Percentiles rank a stretch among this genome's conserved stretches.
Conservation (phyloP, 2,113 vertebrate species). For the Carassius auratus region DNA sequence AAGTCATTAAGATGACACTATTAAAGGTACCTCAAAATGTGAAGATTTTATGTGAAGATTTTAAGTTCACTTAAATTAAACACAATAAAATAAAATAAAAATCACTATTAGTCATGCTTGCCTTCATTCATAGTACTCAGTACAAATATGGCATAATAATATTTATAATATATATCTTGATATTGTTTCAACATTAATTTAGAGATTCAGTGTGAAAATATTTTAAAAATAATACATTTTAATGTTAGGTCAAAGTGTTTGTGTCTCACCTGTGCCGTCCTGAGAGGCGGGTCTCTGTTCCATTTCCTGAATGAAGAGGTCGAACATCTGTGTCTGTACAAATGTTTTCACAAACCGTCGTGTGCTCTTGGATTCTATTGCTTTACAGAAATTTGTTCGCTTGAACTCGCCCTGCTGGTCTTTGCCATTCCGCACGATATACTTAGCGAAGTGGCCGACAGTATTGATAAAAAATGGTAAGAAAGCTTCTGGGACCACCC, state of each 20-base stretch:
- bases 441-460: constrained; percentile 82
- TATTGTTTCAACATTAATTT: no score
- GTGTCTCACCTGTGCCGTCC: constrained; percentile 76
- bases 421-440: constrained; percentile 71
- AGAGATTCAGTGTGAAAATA: no score
- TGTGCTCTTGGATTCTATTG: constrained; percentile 78
- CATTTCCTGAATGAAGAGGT: constrained; percentile 90
- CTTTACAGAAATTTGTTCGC: constrained; percentile 84
- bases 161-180: no score
- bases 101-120: no score
- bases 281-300: constrained; percentile 83
- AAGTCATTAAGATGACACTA: no score
- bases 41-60: no score
- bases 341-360: constrained; percentile 89
- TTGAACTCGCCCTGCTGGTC: constrained; percentile 75
- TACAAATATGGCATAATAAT: no score
- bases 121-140: no score
- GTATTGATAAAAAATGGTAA: constrained; percentile 87
- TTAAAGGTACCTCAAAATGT: no score
- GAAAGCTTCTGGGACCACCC: constrained; percentile 85
- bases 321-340: constrained; percentile 91
- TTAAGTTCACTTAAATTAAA: no score
- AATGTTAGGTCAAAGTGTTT: not conserved
- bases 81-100: no score
- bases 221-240: no score